Evolutionary conservation across 2,113 vertebrate genomes (phyloP).

Genomic region (Prunella fulvescens): DNA sequence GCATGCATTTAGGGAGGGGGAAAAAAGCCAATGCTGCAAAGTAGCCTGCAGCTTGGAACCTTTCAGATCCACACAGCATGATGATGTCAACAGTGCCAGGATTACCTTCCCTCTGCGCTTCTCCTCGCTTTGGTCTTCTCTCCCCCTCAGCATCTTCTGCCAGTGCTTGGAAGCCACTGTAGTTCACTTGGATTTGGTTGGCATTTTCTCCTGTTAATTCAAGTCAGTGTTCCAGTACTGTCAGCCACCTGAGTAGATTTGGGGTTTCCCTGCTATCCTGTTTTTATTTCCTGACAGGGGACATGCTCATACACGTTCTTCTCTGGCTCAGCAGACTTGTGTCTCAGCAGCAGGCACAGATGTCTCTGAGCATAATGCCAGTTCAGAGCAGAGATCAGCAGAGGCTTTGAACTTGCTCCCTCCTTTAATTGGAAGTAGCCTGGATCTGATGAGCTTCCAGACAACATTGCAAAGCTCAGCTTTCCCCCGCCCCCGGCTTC

Average conservation of each 20-base stretch:
- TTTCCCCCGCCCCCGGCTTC: background rate
- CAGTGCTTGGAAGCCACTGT: background rate
- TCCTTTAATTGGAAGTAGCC: constrained; percentile 12
- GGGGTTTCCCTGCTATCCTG: background rate
- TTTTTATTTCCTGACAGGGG: background rate
- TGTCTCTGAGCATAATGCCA: background rate
- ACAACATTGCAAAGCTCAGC: constrained; percentile 32
- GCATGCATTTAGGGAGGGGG: background rate
- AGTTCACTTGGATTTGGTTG: background rate
- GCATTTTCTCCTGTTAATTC: background rate
- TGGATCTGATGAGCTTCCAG: background rate
- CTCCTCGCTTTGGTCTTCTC: background rate
- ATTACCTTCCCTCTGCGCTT: background rate
- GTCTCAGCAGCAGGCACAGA: background rate
- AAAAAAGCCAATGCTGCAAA: background rate
- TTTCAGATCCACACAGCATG: background rate
- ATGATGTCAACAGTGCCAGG: background rate
- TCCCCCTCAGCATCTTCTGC: background rate
- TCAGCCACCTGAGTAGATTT: background rate
- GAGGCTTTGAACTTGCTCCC: constrained; percentile 23
- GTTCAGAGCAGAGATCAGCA: background rate
- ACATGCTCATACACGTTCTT: background rate
- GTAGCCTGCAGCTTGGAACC: background rate
- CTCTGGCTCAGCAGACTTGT: background rate
- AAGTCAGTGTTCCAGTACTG: background rate